Evolutionary conservation across 2,888 invertebrate species (phyloP), one percentile per base, ranked within the genome.

Genomic region (Rhagium mordax): DNA sequence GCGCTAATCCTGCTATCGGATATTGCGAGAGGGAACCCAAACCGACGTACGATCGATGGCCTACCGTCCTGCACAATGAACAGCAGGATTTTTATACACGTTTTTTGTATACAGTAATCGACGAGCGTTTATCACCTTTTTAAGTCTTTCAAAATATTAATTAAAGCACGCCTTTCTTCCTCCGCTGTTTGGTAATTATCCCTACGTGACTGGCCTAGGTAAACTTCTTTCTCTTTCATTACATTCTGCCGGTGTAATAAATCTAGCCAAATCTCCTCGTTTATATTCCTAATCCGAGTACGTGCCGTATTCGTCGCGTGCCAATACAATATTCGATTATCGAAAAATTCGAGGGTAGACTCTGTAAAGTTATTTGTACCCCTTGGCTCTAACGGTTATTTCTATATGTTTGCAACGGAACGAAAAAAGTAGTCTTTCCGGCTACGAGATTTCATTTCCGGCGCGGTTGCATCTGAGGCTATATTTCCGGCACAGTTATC

Each of bases 371-470:
- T 77, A 74, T 77, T 78, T 78, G 78, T 76, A 74, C 71, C 74
- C 71, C 68, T 66, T 59, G 71, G 71, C 70, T 78, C 74, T 71
- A 76, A 73, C 73, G 68, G 69, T 72, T 74, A 78, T 78, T 76
- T 70, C 76, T 73, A 72, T 72, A 73, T 67, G 72, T 72, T 71
- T 59, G 65, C 70, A 73, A 62, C 61, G 74, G 57, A 88, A 87
- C 86, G 87, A 88, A 89, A 88, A 88, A 88, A 87, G 87, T 88
- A 88, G 88, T 88, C 88, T 87, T 89, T 89, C 89, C 89, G 89
- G 88, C 86, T 89, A 86, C 89, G 87, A 88, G 88, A 88, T 89
- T 89, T 89, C 86, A 90, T 82, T 90, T 90, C 90, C 90, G 89
- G 86, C 87, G 83, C 83, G 76, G 74, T 75, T 81, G 80, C 80